Conservation (phyloP, 2,113 vertebrate genomes). For the Scatophagus argus region DNA sequence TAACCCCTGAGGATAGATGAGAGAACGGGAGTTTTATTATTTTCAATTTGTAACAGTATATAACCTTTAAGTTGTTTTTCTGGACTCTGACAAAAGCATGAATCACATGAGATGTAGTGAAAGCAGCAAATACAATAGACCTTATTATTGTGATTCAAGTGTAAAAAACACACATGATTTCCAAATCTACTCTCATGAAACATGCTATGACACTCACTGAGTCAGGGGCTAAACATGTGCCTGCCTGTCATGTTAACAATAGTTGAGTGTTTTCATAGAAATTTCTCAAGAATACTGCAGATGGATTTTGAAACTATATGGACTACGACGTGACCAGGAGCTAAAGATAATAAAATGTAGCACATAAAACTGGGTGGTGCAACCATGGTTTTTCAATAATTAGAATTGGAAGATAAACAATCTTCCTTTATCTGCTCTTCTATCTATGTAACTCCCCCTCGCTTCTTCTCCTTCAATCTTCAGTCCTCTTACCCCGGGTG, state of each 20-base stretch:
- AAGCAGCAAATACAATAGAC: slow-evolving; percentile 21
- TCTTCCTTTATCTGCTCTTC: slow-evolving; percentile 49
- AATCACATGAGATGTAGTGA: slow-evolving; percentile 31
- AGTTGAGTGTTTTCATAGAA: slow-evolving; percentile 30
- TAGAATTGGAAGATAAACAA: slow-evolving; percentile 62
- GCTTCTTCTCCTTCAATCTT: slow-evolving; percentile 42
- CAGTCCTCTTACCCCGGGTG: slow-evolving; percentile 24
- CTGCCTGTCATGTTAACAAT: slow-evolving; percentile 37
- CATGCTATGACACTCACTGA: neutral
- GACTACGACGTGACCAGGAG: slow-evolving; percentile 29
- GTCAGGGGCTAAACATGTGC: slow-evolving; percentile 15
- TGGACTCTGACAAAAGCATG: slow-evolving; percentile 8
- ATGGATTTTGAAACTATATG: slow-evolving; percentile 51
- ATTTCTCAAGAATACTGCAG: slow-evolving; percentile 40
- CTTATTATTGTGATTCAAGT: slow-evolving; percentile 18
- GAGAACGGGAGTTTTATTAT: slow-evolving; percentile 59
- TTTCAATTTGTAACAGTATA: slow-evolving; percentile 65
- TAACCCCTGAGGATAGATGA: slow-evolving; percentile 55
- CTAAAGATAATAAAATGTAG: slow-evolving; percentile 67
- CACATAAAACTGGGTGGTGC: slow-evolving; percentile 59
- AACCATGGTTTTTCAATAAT: slow-evolving; percentile 61
- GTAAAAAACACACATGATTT: slow-evolving; percentile 33
- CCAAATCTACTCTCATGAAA: slow-evolving; percentile 10
- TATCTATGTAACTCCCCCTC: slow-evolving; percentile 39
- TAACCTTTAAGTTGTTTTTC: slow-evolving; percentile 61